Percentiles rank a stretch among this genome's conserved stretches.
phyloP scores from a whole-genome alignment of 1,140 invertebrate species.

The Bombus consobrinus region DNA sequence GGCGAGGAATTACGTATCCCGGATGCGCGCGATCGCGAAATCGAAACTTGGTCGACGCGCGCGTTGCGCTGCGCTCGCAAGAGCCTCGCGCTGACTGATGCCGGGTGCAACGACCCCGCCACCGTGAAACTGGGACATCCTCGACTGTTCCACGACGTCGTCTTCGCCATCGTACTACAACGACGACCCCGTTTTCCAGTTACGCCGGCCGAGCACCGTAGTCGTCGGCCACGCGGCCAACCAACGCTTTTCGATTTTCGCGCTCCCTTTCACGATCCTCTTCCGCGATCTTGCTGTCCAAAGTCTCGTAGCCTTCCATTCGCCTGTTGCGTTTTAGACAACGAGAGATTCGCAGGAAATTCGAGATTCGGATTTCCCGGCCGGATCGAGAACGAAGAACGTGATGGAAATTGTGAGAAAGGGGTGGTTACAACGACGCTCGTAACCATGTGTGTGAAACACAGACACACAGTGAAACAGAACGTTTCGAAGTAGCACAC shows the following conservation, averaged over 20 bases:
- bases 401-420: no score
- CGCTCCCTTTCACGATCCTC: slow-evolving; percentile 4
- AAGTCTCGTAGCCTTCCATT: neutral
- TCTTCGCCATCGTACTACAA: slow-evolving; percentile 57
- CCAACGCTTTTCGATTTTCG: slow-evolving; percentile 53
- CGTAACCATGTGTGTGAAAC: no score
- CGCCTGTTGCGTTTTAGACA: neutral
- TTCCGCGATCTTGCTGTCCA: neutral
- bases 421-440: no score
- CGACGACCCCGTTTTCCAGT: slow-evolving; percentile 63
- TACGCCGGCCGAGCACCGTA: slow-evolving; percentile 38
- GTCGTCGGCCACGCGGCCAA: slow-evolving; percentile 31
- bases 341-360: neutral
- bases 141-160: slow-evolving; percentile 60
- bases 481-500: no score
- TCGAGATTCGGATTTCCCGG: neutral
- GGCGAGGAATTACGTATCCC: slow-evolving; percentile 38
- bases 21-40: slow-evolving; percentile 64
- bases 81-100: slow-evolving; percentile 13
- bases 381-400: no score
- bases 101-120: slow-evolving; percentile 62
- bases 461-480: no score
- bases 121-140: slow-evolving; percentile 66
- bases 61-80: neutral
- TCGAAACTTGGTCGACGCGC: slow-evolving; percentile 46